Base-by-base conservation (phyloP, 2,113 vertebrate species). In the Toxotes jaculatrix region DNA sequence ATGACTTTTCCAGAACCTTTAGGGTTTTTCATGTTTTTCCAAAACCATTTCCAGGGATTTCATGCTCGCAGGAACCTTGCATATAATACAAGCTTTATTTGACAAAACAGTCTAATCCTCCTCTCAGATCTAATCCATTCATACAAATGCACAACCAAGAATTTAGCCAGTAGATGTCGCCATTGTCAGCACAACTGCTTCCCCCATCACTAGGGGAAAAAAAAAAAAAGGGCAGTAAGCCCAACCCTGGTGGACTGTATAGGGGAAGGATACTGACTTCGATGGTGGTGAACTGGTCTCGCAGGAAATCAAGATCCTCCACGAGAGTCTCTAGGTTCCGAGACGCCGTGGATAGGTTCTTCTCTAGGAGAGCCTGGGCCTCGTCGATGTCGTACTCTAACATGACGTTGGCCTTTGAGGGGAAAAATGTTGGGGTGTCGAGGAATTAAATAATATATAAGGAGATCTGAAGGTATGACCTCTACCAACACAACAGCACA, bases 181-280 rank as follows among this genome's bases (percentile, higher is more conserved):
- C 42, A 43, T 12, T 12, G 11, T 43, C 42, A 43, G 4, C 42
- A 12, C 11, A 11, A 4, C 42, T 43, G 42, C 4, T 12, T 12
- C 38, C 38, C 38, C 38, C 38, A 36, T 36, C 36, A 36, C 36
- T 36, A 6, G 36, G 3, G 36, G 6, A 36, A 36, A 36, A 4
- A 40, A 9, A 8, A 8, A 40, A 5, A 27, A 27, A 27, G 27
- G 3, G 36, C 36, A 36, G 36, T 36, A 36, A 8, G 43, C 19
- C 31, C 38, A 2, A 42, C 19, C 51, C 38, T 17, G 7, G 7
- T 3, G 14, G 36, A 27, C 65, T 3, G 2, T 14, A 8, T 0
- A 0, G 69, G 14, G 71, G 55, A 98, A 99, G 98, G 98, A 99
- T 99, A 99, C 97, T 99, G 98, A 99, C 98, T 99, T 99, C 98